Evolutionary conservation across 2,888 invertebrate genomes (phyloP).

Genomic region (Orthosia gracilis): DNA sequence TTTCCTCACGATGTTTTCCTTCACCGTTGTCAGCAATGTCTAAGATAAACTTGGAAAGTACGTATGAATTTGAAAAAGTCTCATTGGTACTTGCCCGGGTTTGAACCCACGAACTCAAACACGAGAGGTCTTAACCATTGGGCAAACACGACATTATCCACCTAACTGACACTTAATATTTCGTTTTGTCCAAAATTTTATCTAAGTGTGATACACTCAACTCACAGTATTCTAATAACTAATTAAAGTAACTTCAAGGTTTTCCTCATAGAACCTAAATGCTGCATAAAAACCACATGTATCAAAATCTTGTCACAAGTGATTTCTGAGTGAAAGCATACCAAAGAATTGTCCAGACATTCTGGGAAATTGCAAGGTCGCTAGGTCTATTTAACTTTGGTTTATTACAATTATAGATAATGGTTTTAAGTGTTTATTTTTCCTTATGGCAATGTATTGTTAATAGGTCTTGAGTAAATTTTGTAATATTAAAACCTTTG

Average conservation of each 20-base stretch:
- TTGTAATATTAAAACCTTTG: not conserved
- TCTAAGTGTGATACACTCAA: not conserved
- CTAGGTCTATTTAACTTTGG: not conserved
- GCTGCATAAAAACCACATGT: not conserved
- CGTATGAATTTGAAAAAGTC: too few relatives aligned
- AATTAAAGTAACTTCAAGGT: too few relatives aligned
- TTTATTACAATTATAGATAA: not conserved
- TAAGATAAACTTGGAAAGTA: too few relatives aligned
- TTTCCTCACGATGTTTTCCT: too few relatives aligned
- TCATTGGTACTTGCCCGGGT: too few relatives aligned
- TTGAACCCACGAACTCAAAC: too few relatives aligned
- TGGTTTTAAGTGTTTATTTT: not conserved
- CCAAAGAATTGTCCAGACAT: not conserved
- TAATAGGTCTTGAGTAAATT: not conserved
- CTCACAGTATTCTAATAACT: not conserved
- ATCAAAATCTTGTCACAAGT: not conserved
- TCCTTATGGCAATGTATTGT: not conserved
- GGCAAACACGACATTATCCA: too few relatives aligned
- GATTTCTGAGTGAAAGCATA: conserved; percentile 7
- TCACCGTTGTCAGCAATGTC: too few relatives aligned
- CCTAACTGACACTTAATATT: not conserved
- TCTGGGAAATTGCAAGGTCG: conserved; percentile 34
- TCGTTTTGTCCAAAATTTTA: not conserved
- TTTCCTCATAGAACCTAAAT: not conserved
- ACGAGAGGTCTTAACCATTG: too few relatives aligned